Percentiles rank a stretch among this genome's conserved stretches.
phyloP scores from a whole-genome alignment of 1,140 invertebrate genomes.

The Neodiprion lecontei region DNA sequence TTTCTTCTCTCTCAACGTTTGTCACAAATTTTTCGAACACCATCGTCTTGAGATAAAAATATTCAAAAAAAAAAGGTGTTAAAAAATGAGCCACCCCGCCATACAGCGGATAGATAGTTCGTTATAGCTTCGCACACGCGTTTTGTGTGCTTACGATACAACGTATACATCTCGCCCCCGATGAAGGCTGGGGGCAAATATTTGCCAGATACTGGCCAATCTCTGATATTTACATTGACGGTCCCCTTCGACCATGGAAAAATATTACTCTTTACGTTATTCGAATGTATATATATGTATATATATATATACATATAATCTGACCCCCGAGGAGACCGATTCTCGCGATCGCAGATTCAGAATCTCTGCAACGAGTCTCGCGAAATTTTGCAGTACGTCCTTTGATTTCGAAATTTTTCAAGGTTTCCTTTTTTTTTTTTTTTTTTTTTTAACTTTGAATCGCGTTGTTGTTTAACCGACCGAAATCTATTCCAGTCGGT shows the following conservation, averaged over 20 bases:
- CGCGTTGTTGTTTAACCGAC: slow-evolving; percentile 25
- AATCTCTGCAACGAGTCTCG: too few species aligned
- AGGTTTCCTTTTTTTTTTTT: slow-evolving; percentile 16
- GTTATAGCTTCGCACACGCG: not conserved
- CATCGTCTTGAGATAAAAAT: too few species aligned
- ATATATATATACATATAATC: too few species aligned
- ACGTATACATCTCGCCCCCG: not conserved
- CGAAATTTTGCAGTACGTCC: not conserved
- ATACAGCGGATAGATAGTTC: not conserved
- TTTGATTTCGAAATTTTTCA: slow-evolving; percentile 17
- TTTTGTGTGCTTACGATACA: too few species aligned
- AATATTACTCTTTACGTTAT: slow-evolving; percentile 39
- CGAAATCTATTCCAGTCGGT: not conserved
- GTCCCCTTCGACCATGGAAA: slow-evolving; percentile 16
- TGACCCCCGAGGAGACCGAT: too few species aligned
- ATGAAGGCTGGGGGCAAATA: slow-evolving; percentile 40
- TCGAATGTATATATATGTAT: too few species aligned
- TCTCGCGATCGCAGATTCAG: too few species aligned
- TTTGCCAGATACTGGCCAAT: slow-evolving; percentile 43
- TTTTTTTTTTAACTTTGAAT: slow-evolving; percentile 29
- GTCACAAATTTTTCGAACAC: too few species aligned
- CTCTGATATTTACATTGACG: slow-evolving; percentile 36
- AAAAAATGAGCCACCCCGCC: not conserved
- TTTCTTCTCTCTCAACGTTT: too few species aligned
- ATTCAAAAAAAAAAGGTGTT: not conserved